Percentiles rank a stretch among this genome's conserved stretches.
Evolutionary conservation across 2,113 vertebrate species (phyloP).

Genomic region (Muscicapa adusta): DNA sequence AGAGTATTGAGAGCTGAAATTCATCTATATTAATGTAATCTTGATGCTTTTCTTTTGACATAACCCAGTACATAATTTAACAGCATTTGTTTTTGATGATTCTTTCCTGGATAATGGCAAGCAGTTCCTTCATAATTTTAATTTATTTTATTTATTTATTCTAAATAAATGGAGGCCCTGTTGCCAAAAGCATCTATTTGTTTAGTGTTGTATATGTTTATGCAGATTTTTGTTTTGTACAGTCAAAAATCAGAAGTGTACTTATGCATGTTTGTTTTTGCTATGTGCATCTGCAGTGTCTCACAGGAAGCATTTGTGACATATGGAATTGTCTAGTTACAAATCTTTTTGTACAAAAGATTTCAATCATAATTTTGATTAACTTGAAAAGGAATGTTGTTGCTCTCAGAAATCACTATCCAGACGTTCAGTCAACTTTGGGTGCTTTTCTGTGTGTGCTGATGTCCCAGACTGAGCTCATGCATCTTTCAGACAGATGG

Average conservation of each 20-base stretch:
- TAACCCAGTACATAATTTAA: conserved; percentile 38
- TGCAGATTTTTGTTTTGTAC: background rate
- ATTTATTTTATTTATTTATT: conserved; percentile 25
- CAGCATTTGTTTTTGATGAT: conserved; percentile 32
- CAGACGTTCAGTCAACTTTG: background rate
- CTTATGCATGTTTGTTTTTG: background rate
- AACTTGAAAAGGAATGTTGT: background rate
- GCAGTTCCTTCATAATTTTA: background rate
- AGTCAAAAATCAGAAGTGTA: background rate
- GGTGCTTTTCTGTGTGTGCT: background rate
- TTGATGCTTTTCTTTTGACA: background rate
- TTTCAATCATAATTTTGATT: conserved; percentile 12
- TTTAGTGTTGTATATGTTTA: background rate
- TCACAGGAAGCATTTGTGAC: background rate
- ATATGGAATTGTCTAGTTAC: background rate
- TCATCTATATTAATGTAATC: conserved; percentile 54
- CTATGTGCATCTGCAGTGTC: background rate
- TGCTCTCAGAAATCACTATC: background rate
- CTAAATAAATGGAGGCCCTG: conserved; percentile 10
- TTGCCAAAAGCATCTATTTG: background rate
- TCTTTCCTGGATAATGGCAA: background rate
- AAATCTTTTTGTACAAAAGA: background rate
- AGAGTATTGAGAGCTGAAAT: background rate
- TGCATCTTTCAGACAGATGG: conserved; percentile 14
- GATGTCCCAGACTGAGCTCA: background rate